Evolutionary conservation across 1,140 invertebrate species (phyloP).

Genomic region (Scaptomyza hsui): DNA sequence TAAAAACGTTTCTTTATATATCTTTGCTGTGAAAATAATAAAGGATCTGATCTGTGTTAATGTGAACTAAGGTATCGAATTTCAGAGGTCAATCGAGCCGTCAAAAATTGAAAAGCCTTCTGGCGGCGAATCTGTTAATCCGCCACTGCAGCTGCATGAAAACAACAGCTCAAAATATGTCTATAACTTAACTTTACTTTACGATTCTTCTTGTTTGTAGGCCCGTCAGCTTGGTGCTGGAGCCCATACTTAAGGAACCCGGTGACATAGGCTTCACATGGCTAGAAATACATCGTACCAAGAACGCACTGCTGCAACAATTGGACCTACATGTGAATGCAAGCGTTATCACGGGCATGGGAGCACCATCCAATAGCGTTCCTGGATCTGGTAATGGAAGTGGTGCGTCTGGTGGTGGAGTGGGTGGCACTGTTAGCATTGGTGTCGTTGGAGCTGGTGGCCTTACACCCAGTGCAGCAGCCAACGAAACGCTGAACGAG

Average conservation of each 20-base stretch:
- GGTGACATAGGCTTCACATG: constrained; percentile 89
- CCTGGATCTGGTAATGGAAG: constrained; percentile 17
- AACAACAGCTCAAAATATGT: constrained; percentile 38
- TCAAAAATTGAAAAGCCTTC: no score
- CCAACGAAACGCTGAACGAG: constrained; percentile 85
- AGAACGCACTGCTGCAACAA: constrained; percentile 87
- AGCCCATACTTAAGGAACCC: constrained; percentile 89
- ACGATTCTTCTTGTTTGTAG: constrained; percentile 43
- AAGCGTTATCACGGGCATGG: constrained; percentile 70
- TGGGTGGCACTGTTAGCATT: constrained; percentile 52
- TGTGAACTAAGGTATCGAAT: no score
- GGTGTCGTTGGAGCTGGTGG: constrained; percentile 52
- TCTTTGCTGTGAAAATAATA: no score
- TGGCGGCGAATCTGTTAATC: no score
- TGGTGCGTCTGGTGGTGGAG: constrained; percentile 22
- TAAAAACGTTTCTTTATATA: no score
- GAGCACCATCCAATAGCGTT: constrained; percentile 32
- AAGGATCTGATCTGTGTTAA: no score
- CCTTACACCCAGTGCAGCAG: constrained; percentile 49
- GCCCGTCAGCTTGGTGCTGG: constrained; percentile 87
- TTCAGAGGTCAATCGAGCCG: no score
- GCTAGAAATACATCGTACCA: constrained; percentile 89
- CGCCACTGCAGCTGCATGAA: constrained; percentile 37
- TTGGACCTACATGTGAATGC: constrained; percentile 85
- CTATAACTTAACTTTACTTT: constrained; percentile 43